A percentile compares a stretch with the other conserved stretches of the same genome.
Conservation (phyloP, 2,113 vertebrate genomes). For the Lipophrys pholis region DNA sequence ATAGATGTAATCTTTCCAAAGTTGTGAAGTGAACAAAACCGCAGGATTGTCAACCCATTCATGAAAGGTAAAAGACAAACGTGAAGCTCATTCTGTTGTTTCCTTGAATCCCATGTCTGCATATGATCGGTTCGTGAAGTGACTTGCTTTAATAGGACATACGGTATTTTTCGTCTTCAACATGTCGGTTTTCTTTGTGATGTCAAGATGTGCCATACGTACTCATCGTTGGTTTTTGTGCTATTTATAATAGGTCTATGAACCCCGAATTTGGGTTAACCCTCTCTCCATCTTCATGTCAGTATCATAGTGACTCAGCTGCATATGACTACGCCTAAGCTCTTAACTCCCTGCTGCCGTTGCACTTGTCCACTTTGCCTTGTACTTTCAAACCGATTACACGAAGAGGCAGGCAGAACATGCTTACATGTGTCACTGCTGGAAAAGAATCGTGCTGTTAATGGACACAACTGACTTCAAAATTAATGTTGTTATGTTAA, state of each 20-base stretch:
- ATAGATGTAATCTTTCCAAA: conserved; percentile 4
- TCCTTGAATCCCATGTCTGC: conserved; percentile 41
- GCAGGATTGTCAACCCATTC: not conserved
- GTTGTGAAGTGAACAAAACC: conserved; percentile 1
- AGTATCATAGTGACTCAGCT: conserved; percentile 48
- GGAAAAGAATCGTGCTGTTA: conserved; percentile 23
- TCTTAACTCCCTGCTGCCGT: conserved; percentile 42
- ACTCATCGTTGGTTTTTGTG: conserved; percentile 49
- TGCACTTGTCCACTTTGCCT: conserved; percentile 38
- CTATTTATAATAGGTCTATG: conserved; percentile 46
- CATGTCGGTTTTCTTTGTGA: conserved; percentile 47
- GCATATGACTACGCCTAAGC: conserved; percentile 45
- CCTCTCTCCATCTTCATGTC: conserved; percentile 30
- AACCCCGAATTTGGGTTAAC: conserved; percentile 44
- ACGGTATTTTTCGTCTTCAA: conserved; percentile 33
- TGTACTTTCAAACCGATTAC: conserved; percentile 46
- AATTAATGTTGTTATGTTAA: conserved; percentile 24
- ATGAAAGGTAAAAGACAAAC: conserved; percentile 12
- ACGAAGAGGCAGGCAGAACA: conserved; percentile 22
- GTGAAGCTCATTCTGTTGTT: conserved; percentile 20
- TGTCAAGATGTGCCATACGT: conserved; percentile 73
- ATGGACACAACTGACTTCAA: conserved; percentile 30
- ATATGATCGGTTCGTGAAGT: conserved; percentile 34
- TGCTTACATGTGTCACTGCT: conserved; percentile 19
- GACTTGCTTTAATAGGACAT: conserved; percentile 15